Base-by-base conservation (phyloP, 2,113 vertebrate genomes). In the Pyxicephalus adspersus region DNA sequence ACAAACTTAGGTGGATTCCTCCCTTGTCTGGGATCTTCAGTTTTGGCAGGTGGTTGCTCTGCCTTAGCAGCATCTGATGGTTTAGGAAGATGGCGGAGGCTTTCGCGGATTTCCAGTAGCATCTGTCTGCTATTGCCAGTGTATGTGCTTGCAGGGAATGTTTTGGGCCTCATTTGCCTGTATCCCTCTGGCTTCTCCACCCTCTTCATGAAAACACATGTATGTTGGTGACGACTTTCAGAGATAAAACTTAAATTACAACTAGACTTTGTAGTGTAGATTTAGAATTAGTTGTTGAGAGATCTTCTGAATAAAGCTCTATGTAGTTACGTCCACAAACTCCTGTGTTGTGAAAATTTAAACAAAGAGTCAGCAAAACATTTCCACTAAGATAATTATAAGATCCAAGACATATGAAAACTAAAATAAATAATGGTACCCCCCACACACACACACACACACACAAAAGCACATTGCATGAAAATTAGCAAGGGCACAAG, bases 81-180 rank as follows among this genome's bases (percentile, higher is more conserved):
- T 86, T 95, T 96, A 25, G 96, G 93, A 81, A 98, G 89, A 90
- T 98, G 96, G 68, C 96, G 93, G 84, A 99, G 92, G 84, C 97
- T 98, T 86, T 99, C 97, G 26, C 97, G 87, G 87, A 99, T 99
- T 91, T 99, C 98, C 89, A 98, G 96, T 87, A 99, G 91, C 98
- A 99, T 99, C 68, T 98, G 97, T 81, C 95, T 94, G 85, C 96
- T 98, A 89, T 95, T 99, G 92, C 94, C 96, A 85, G 94, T 94
- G 89, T 95, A 95, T 86, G 93, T 98, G 91, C 95, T 97, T 85
- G 95, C 91, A 83, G 98, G 98, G 89, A 99, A 99, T 52, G 97
- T 99, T 92, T 99, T 98, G 89, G 97, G 98, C 94, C 98, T 95
- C 96, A 98, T 98, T 83, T 98, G 98, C 92, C 96, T 93, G 92